These are phyloP conservation scores for Emydoidea blandingii DNA, from an alignment of 2,797 vertebrate genomes.

Conservation along the genomic window DNA sequence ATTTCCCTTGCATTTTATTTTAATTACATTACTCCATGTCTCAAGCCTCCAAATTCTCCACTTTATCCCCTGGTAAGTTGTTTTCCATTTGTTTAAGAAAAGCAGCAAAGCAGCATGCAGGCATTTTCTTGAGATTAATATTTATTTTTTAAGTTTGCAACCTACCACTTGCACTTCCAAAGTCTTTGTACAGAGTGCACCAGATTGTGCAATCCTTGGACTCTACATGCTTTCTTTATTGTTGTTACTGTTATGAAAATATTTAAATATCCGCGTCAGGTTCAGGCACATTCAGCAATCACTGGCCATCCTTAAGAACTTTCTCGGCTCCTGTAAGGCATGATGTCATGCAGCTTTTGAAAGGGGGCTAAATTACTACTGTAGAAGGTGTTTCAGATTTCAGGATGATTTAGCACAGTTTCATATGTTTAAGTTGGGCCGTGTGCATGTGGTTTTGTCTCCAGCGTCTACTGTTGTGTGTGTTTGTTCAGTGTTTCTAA, in stretches of 20 bases:
- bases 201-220: conserved; percentile 18
- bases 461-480: conserved; percentile 14
- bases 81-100: conserved; percentile 40
- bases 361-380: conserved; percentile 31
- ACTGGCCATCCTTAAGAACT: neutral
- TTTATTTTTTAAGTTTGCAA: conserved; percentile 70
- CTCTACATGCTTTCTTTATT: conserved; percentile 56
- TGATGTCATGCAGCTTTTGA: conserved; percentile 39
- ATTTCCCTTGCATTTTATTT: neutral
- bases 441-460: neutral
- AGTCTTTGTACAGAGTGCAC: conserved; percentile 42
- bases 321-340: conserved; percentile 40
- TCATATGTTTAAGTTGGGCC: conserved; percentile 47
- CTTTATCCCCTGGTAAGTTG: neutral
- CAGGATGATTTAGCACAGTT: conserved; percentile 35
- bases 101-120: conserved; percentile 52
- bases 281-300: conserved; percentile 49
- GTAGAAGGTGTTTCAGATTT: conserved; percentile 59
- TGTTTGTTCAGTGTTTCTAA: conserved; percentile 40
- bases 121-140: conserved; percentile 53
- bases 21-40: neutral
- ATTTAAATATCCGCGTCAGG: conserved; percentile 66
- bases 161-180: conserved; percentile 48
- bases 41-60: neutral
- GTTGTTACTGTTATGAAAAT: conserved; percentile 66